Base-by-base conservation (phyloP, 2,113 vertebrate species). In the Neotoma lepida region DNA sequence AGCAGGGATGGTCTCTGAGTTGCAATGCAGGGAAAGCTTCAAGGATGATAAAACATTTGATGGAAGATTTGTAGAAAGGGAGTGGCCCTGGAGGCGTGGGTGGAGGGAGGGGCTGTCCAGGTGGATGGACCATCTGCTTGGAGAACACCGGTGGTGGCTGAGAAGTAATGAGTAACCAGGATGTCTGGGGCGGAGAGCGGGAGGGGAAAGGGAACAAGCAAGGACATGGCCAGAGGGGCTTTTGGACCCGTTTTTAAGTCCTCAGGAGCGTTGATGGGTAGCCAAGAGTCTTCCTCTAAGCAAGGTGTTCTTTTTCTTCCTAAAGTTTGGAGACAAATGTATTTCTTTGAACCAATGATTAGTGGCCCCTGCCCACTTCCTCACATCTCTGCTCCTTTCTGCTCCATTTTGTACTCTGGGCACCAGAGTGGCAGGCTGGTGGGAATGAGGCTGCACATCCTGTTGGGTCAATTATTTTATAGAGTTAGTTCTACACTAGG, bases 111-210 rank as follows among this genome's bases (percentile, higher is more conserved):
- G 18, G 46, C 46, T 73, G 80, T 58, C 88, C n/a, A 66, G 80
- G 49, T 86, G 4, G 63, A 56, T 30, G 22, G 74, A 76, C 85
- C 14, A 41, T 61, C 87, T 61, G 68, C 41, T 35, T 63, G 88
- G 71, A 91, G 88, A 93, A 91, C 51, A 24, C 41, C 64, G 85
- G 81, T 51, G 85, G 70, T 74, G n/a, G 93, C 85, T 97, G 93
- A 92, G 77, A 86, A 33, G 35, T n/a, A 74, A 85, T 94, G 94
- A 96, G 93, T 94, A 96, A 97, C 54, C 28, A 39, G 70, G 51
- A 51, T 41, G 58, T 88, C 96, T 88, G 54, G 86, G 63, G 33
- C 70, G n/a, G 1, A 80, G 84, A 64, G 35, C 26, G 54, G 28
- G n/a, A 61, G 76, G 49, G n/a, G 0, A 35, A 90, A 20, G 22